Evolutionary conservation across 2,113 vertebrate species (phyloP).

Genomic region (Triplophysa rosa): DNA sequence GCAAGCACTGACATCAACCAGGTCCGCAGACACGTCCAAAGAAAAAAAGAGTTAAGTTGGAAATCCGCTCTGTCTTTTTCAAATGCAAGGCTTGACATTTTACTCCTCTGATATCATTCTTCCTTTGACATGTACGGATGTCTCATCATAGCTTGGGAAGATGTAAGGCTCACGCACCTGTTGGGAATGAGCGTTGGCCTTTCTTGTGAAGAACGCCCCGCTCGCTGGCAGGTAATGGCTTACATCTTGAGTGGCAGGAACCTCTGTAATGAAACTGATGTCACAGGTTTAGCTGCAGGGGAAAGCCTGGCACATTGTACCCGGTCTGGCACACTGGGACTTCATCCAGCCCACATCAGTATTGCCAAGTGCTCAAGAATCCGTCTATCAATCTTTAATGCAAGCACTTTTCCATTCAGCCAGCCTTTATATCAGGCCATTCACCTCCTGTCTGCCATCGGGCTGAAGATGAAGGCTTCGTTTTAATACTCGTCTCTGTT

Average conservation of each 20-base stretch:
- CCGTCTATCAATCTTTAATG: slow-evolving; percentile 25
- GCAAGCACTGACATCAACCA: slow-evolving; percentile 42
- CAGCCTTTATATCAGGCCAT: slow-evolving; percentile 26
- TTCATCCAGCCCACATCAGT: slow-evolving; percentile 2
- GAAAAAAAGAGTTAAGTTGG: slow-evolving; percentile 3
- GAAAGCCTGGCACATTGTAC: not conserved
- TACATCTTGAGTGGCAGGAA: slow-evolving; percentile 38
- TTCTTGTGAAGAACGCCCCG: slow-evolving; percentile 22
- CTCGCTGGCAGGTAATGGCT: slow-evolving; percentile 25
- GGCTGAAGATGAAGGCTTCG: slow-evolving; percentile 7
- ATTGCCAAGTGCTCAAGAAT: slow-evolving; percentile 8
- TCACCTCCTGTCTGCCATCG: slow-evolving; percentile 27
- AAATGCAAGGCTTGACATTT: slow-evolving; percentile 47
- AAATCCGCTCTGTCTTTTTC: slow-evolving; percentile 35
- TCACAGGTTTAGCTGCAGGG: slow-evolving; percentile 23
- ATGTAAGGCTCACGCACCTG: slow-evolving; percentile 27
- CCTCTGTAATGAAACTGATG: slow-evolving; percentile 16
- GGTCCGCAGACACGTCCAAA: not conserved
- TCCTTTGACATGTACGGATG: slow-evolving; percentile 20
- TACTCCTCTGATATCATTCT: slow-evolving; percentile 42
- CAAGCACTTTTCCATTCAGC: slow-evolving; percentile 3
- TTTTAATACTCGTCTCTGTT: slow-evolving; percentile 5
- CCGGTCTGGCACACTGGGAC: slow-evolving; percentile 21
- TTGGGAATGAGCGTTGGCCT: slow-evolving; percentile 38
- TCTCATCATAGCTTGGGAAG: slow-evolving; percentile 27